A percentile compares a stretch with the other conserved stretches of the same genome.
These are phyloP conservation scores for Timema cristinae DNA, from an alignment of 2,888 invertebrate genomes.

Conservation along the genomic window DNA sequence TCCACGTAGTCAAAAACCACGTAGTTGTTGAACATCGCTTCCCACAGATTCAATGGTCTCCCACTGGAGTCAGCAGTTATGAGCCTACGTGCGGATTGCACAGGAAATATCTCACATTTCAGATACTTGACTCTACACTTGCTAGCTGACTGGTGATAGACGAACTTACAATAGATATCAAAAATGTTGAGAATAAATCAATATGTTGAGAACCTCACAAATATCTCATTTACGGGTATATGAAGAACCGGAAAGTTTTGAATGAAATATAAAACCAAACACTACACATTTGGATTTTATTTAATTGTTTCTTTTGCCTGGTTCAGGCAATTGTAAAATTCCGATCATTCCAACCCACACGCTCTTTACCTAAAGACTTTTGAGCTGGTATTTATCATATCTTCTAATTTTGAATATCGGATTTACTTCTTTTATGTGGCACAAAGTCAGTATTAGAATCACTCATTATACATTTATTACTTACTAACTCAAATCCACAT, in stretches of 20 bases:
- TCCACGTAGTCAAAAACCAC: no score
- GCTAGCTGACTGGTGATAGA: no score
- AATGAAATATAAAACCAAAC: neutral
- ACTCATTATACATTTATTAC: neutral
- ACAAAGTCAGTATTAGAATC: neutral
- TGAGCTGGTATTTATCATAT: neutral
- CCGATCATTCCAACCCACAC: neutral
- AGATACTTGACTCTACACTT: no score
- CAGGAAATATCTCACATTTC: no score
- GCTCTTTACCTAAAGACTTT: neutral
- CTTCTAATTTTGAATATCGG: neutral
- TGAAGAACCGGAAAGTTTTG: neutral
- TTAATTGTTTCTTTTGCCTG: neutral
- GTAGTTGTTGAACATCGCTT: no score
- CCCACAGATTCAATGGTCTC: no score
- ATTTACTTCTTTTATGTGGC: neutral
- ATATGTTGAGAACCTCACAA: no score
- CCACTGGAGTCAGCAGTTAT: no score
- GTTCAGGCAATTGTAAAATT: neutral
- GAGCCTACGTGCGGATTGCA: no score
- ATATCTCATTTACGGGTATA: neutral
- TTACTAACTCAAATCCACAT: no score
- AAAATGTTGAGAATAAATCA: no score
- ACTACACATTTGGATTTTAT: neutral
- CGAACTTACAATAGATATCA: no score